Evolutionary conservation across 2,888 invertebrate species (phyloP).

Genomic region (Ennomos quercinarius): DNA sequence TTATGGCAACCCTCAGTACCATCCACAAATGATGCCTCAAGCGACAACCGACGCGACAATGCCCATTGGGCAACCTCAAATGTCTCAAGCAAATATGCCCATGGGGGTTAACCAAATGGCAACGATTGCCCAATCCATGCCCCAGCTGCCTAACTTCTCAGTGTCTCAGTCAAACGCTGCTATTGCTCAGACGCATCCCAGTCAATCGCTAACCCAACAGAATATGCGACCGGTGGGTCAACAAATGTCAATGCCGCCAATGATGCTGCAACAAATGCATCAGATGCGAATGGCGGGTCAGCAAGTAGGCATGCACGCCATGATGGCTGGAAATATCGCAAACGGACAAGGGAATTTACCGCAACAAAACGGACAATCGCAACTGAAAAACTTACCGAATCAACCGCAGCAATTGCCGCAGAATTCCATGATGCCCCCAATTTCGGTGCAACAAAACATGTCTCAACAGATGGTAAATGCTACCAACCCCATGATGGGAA

Average conservation of each 20-base stretch:
- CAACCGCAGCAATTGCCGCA: slow-evolving; percentile 53
- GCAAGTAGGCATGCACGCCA: slow-evolving; percentile 62
- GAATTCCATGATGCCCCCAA: slow-evolving; percentile 62
- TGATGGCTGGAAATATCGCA: slow-evolving; percentile 59
- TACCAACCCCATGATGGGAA: slow-evolving; percentile 64
- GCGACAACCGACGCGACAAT: slow-evolving; percentile 62
- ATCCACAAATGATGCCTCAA: slow-evolving; percentile 78
- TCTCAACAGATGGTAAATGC: slow-evolving; percentile 62
- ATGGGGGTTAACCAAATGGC: slow-evolving; percentile 66
- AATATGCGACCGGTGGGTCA: slow-evolving; percentile 66
- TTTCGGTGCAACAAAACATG: slow-evolving; percentile 64
- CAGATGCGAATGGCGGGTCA: slow-evolving; percentile 73
- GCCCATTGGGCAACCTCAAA: slow-evolving; percentile 65
- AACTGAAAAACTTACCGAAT: slow-evolving; percentile 63
- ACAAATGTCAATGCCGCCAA: slow-evolving; percentile 66
- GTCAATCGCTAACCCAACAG: slow-evolving; percentile 64
- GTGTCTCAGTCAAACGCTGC: slow-evolving; percentile 65
- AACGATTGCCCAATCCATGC: slow-evolving; percentile 67
- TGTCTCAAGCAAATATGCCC: slow-evolving; percentile 70
- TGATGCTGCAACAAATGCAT: slow-evolving; percentile 76
- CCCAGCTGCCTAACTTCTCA: slow-evolving; percentile 63
- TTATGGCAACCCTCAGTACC: slow-evolving; percentile 81
- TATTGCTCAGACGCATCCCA: slow-evolving; percentile 58
- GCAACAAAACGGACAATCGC: slow-evolving; percentile 60
- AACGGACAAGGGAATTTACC: slow-evolving; percentile 58